Evolutionary conservation across 1,140 invertebrate species (phyloP).

Genomic region (Anastatus disparis): DNA sequence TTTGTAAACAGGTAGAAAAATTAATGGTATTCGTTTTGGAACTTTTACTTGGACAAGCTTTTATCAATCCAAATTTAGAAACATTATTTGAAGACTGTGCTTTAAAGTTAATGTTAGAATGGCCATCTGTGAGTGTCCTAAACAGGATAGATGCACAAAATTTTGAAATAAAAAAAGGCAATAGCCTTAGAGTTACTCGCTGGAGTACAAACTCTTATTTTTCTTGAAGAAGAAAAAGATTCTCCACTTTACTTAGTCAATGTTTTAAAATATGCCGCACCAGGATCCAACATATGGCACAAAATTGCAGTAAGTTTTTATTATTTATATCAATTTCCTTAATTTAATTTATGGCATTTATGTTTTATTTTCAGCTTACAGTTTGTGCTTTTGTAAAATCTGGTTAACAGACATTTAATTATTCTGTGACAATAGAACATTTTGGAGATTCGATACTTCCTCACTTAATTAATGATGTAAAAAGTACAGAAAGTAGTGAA

Average conservation of each 20-base stretch:
- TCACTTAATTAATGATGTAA: no score
- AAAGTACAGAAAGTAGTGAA: no score
- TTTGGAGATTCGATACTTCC: no score
- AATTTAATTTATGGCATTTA: no score
- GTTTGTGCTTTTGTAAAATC: constrained; percentile 61
- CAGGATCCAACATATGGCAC: constrained; percentile 60
- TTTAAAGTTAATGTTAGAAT: constrained; percentile 63
- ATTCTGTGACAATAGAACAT: no score
- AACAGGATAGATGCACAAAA: constrained; percentile 49
- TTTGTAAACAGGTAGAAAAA: constrained; percentile 60
- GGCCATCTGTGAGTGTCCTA: constrained; percentile 59
- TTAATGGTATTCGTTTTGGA: constrained; percentile 61
- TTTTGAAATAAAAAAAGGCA: constrained; percentile 53
- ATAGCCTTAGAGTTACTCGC: constrained; percentile 60
- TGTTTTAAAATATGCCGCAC: constrained; percentile 51
- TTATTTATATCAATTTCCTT: no score
- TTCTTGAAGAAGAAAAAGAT: constrained; percentile 53
- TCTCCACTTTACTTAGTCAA: constrained; percentile 54
- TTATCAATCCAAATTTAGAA: constrained; percentile 62
- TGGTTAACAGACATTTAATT: constrained; percentile 51
- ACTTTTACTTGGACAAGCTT: constrained; percentile 60
- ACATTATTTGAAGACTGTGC: constrained; percentile 62
- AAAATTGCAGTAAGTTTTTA: constrained; percentile 61
- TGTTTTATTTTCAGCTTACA: no score
- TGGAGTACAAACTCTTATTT: constrained; percentile 58